Conservation (phyloP, 2,113 vertebrate genomes). For the Salvelinus alpinus region DNA sequence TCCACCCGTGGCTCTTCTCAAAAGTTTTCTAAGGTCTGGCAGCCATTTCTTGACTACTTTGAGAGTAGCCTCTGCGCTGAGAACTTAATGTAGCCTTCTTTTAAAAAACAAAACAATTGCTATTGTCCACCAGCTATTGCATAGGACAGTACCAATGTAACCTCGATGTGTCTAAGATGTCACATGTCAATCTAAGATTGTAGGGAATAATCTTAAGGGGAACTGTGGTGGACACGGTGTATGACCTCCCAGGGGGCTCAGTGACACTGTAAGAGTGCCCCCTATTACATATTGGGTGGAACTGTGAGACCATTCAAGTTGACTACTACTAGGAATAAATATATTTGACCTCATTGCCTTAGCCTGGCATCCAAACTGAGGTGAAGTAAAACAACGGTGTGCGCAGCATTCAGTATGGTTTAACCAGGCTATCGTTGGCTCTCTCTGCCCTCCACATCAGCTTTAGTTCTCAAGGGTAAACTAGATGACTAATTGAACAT, state of each 20-base stretch:
- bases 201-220: not conserved
- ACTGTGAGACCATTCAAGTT: not conserved
- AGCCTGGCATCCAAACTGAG: not conserved
- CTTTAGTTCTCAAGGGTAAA: not conserved
- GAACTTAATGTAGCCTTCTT: not conserved
- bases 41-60: too few species aligned
- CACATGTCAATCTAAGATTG: too few species aligned
- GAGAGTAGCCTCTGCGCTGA: not conserved
- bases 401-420: too few species aligned
- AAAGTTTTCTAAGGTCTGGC: too few species aligned
- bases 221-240: not conserved
- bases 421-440: too few species aligned
- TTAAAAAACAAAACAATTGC: too few species aligned
- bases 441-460: too few species aligned
- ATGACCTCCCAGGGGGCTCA: not conserved
- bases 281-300: slow-evolving; percentile 9
- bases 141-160: too few species aligned
- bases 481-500: not conserved
- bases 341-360: not conserved
- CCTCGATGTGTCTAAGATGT: too few species aligned
- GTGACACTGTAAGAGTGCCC: slow-evolving; percentile 16
- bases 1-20: too few species aligned
- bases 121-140: too few species aligned
- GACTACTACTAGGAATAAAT: not conserved
- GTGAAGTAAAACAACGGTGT: not conserved